Evolutionary conservation across 2,113 vertebrate genomes (phyloP).

Genomic region (Muntiacus muntjak): DNA sequence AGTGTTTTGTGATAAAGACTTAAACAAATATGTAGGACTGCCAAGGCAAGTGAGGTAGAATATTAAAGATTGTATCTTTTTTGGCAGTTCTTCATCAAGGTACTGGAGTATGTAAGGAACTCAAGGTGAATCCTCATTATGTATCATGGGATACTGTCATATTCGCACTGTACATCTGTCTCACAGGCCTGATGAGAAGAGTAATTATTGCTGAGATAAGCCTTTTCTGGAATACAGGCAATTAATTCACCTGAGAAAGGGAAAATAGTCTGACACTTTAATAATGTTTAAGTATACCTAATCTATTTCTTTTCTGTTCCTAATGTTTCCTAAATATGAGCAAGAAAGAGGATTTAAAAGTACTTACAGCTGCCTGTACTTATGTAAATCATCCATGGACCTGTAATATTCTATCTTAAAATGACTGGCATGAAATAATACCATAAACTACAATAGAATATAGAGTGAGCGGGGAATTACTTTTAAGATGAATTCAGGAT

Average conservation of each 20-base stretch:
- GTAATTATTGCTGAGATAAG: slow-evolving; percentile 79
- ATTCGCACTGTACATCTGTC: slow-evolving; percentile 58
- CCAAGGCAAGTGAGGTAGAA: slow-evolving; percentile 60
- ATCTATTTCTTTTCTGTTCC: slow-evolving; percentile 78
- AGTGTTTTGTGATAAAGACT: slow-evolving; percentile 55
- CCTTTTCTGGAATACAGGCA: slow-evolving; percentile 71
- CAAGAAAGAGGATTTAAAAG: slow-evolving; percentile 76
- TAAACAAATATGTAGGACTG: slow-evolving; percentile 65
- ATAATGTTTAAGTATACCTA: slow-evolving; percentile 81
- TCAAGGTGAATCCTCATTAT: slow-evolving; percentile 58
- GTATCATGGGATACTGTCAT: slow-evolving; percentile 69
- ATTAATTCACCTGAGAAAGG: slow-evolving; percentile 75
- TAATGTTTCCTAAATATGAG: slow-evolving; percentile 79
- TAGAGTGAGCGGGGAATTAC: slow-evolving; percentile 47
- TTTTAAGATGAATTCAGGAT: slow-evolving; percentile 57
- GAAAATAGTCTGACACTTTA: slow-evolving; percentile 75
- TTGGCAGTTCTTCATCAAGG: slow-evolving; percentile 68
- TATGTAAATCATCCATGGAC: slow-evolving; percentile 67
- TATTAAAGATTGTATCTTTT: slow-evolving; percentile 80
- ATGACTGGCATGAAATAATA: slow-evolving; percentile 64
- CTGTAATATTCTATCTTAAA: slow-evolving; percentile 67
- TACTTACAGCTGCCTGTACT: slow-evolving; percentile 74
- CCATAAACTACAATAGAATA: slow-evolving; percentile 56
- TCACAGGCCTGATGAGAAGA: slow-evolving; percentile 63
- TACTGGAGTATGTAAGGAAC: slow-evolving; percentile 24